Evolutionary conservation across 2,888 invertebrate genomes (phyloP), one percentile per base, ranked within the genome.

Genomic region (Apamea crenata): DNA sequence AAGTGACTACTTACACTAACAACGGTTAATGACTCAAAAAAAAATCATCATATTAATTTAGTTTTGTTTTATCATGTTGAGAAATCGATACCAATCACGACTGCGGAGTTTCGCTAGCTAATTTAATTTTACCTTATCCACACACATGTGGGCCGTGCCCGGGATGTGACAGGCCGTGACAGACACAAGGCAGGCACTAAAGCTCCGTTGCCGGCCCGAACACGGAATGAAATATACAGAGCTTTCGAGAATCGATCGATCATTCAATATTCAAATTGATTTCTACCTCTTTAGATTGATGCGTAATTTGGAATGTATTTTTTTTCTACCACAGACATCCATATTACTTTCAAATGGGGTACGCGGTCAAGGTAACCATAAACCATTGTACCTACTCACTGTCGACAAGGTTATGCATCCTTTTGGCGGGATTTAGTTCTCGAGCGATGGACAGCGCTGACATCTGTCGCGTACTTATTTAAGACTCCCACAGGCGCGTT

Each of bases 301-400:
- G 71, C 77, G 77, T 59, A 77, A 59, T 77, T 81, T 63, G n/a
- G 18, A 50, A 66, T 67, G 63, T 29, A 16, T 29, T 69, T 76
- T 75, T 82, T 84, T 74, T n/a, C n/a, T 53, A 14, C 7, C 61
- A 32, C 80, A 66, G 73, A 71, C 83, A 36, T 66, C 7, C 21
- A 83, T 84, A 74, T 47, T 59, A 85, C 81, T 84, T 84, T 81
- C 3, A 85, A 84, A 84, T 84, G 4, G n/a, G 68, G 53, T 56
- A 65, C 47, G 71, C 63, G 78, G 77, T 85, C 82, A 84, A 84
- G 85, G 84, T 59, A 29, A 72, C 14, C 3, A 0, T n/a, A n/a
- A n/a, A n/a, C n/a, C n/a, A 1, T 53, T 29, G 4, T 32, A 61
- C 44, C 2, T 70, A 63, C n/a, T 21, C 25, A 50, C 18, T 44